Base-by-base conservation (phyloP, 1,140 invertebrate species). In the Protaetia brevitarsis region DNA sequence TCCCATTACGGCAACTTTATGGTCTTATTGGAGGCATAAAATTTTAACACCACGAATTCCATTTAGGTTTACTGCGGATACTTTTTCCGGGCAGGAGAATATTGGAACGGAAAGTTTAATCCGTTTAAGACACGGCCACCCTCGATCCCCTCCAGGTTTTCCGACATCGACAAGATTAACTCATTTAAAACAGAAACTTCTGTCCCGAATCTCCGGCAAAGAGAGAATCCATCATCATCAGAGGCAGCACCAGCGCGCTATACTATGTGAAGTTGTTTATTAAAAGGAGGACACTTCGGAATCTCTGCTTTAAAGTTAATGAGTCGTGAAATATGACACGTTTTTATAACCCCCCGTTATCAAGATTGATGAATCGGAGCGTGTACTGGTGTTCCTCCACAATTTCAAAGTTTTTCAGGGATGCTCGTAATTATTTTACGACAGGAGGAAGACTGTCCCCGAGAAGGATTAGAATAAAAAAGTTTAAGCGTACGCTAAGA, bases 291-390 rank as follows among this genome's bases (percentile, higher is more conserved):
- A 51, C 16, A 51, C 41, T 51, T 19, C 41, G 41, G 26, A n/a
- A 23, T 51, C 41, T 23, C 41, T 23, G 41, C 41, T 51, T 51
- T 51, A 51, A 51, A 23, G 41, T 51, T 51, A 51, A 51, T 51
- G 41, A 51, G 41, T 51, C 19, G 41, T 51, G 41, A 51, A 51
- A 51, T 51, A 51, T 51, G 41, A 51, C 41, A 51, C 41, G 41
- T 51, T 51, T 51, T 51, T 51, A 51, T 51, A 51, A 51, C 41
- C 19, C 26, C 11, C 3, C 13, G 41, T 16, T 51, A 51, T 51
- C 41, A 51, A 51, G 41, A 51, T 51, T 51, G 19, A 51, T 51
- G 41, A 51, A 51, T 51, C 26, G 26, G 21, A 23, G 7, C 41
- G 41, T 51, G 26, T 51, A 51, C 26, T 5, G 19, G 21, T 23